Conservation (phyloP, 2,113 vertebrate species). For the Grammomys surdaster region DNA sequence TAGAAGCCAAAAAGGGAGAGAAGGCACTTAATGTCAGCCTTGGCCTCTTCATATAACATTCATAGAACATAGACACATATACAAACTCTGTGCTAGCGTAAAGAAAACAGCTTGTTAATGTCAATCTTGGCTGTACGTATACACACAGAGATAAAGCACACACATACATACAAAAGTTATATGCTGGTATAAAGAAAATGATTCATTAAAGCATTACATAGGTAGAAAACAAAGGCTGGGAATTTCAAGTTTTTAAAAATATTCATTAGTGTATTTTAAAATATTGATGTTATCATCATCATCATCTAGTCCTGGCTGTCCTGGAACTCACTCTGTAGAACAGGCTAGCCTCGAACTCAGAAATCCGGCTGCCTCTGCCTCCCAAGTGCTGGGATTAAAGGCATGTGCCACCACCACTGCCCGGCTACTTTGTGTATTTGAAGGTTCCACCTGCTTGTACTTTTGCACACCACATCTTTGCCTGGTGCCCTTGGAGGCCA, state of each 20-base stretch:
- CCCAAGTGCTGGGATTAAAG: no score
- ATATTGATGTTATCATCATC: not conserved
- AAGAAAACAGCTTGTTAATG: not conserved
- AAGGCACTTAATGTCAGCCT: not conserved
- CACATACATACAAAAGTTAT: not conserved
- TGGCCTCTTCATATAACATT: not conserved
- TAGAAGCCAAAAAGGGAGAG: not conserved
- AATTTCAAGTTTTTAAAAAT: slow-evolving; percentile 2
- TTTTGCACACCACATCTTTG: no score
- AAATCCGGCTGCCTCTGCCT: not conserved
- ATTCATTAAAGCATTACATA: not conserved
- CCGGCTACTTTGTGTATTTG: not conserved
- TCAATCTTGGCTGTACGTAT: not conserved
- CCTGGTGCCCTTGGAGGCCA: not conserved
- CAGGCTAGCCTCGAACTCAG: not conserved
- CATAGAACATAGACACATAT: not conserved
- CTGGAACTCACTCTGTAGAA: not conserved
- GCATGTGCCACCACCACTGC: no score
- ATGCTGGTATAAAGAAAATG: not conserved
- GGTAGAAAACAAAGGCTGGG: not conserved
- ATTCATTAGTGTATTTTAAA: not conserved
- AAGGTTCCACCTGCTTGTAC: not conserved
- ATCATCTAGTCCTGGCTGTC: not conserved
- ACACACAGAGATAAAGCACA: not conserved
- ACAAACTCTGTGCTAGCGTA: not conserved